Evolutionary conservation across 1,140 invertebrate genomes (phyloP).

Genomic region (Caerostris extrusa): DNA sequence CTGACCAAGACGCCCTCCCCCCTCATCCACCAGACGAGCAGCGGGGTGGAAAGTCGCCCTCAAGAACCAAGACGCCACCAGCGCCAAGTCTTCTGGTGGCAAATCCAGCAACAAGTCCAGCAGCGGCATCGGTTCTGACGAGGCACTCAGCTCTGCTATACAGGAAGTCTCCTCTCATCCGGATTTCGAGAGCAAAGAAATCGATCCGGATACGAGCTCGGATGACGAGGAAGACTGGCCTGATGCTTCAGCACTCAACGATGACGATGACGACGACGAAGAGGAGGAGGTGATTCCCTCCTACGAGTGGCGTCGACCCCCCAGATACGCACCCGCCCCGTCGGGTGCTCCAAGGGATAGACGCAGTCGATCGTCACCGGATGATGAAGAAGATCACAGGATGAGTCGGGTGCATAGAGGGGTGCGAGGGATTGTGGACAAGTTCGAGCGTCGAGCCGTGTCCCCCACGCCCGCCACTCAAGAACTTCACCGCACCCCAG

Average conservation of each 20-base stretch:
- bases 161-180: constrained; percentile 76
- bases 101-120: constrained; percentile 80
- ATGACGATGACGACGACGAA: constrained; percentile 76
- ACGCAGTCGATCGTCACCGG: constrained; percentile 72
- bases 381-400: constrained; percentile 62
- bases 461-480: constrained; percentile 41
- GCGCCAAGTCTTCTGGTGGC: constrained; percentile 71
- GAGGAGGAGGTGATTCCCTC: constrained; percentile 77
- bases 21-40: constrained; percentile 7
- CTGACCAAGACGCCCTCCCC: constrained; percentile 46
- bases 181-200: constrained; percentile 77
- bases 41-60: constrained; percentile 48
- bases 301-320: constrained; percentile 59
- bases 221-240: constrained; percentile 78
- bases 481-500: constrained; percentile 40
- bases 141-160: constrained; percentile 87
- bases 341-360: constrained; percentile 22
- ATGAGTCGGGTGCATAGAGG: constrained; percentile 33
- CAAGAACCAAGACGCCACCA: constrained; percentile 67
- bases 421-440: constrained; percentile 73
- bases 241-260: background rate
- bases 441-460: constrained; percentile 59
- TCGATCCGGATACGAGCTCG: constrained; percentile 78
- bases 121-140: constrained; percentile 92
- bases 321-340: constrained; percentile 27